Evolutionary conservation across 2,888 invertebrate genomes (phyloP), one percentile per base, ranked within the genome.

Genomic region (Aleiodes testaceus): DNA sequence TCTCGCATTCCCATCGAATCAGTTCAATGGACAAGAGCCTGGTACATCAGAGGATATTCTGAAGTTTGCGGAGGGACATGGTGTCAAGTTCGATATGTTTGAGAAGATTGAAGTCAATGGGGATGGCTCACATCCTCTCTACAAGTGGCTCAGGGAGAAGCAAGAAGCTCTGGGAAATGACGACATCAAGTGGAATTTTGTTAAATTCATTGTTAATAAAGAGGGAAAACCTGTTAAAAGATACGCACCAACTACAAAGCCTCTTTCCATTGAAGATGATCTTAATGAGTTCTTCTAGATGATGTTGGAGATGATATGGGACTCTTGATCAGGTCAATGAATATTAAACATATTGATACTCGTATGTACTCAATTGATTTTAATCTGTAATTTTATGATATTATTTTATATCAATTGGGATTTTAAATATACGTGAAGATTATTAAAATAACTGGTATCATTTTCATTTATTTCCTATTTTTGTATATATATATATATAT

Each of bases 161-260:
- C 79, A 84, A 74, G 71, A 73, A 14, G 80, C 87, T 4, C 88
- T 89, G 2, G 78, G 90, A n/a, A 90, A 89, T 3, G 91, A 90
- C 79, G 90, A 91, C 78, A 92, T 96, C 84, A 95, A 95, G 85
- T 95, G 95, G 95, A 95, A 95, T 85, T 95, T 95, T 86, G 91
- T 94, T 26, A 95, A 96, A 85, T 95, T 96, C 87, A 89, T 96
- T 45, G 87, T 95, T 20, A 90, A 94, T 87, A 92, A 91, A 80
- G 85, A 92, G 47, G 94, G 94, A 1, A 87, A 90, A 3, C 92
- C 91, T 0, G 91, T 92, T 0, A 90, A 90, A 71, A 89, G 93
- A 75, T 91, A 90, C 78, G 90, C 90, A 0, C 92, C 93, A 0
- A 90, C 75, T 1, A 88, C 88, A 0, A 84, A 88, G 53, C 91